Conservation (phyloP, 2,888 invertebrate species). For the Eilema depressum region DNA sequence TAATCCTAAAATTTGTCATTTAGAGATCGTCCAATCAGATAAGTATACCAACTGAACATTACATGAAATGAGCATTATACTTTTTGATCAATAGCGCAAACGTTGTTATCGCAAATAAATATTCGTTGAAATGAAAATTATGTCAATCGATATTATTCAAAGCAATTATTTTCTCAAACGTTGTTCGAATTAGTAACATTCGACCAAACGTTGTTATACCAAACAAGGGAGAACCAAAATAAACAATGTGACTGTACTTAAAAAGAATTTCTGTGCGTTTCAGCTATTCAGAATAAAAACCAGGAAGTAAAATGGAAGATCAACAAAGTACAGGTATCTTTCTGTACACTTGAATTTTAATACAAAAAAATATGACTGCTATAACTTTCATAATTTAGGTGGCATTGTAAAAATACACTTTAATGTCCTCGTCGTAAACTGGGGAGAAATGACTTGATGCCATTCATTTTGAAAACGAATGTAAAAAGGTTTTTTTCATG, state of each 20-base stretch:
- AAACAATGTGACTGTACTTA: neutral
- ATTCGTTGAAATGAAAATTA: too few species aligned
- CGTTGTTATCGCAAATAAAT: too few species aligned
- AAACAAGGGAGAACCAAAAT: too few species aligned
- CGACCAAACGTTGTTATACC: too few species aligned
- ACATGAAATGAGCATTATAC: too few species aligned
- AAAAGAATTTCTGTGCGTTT: neutral
- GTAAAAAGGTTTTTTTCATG: slow-evolving; percentile 32
- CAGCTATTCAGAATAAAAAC: neutral
- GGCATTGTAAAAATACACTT: slow-evolving; percentile 40
- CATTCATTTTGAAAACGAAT: slow-evolving; percentile 21
- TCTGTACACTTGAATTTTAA: slow-evolving; percentile 9
- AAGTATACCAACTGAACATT: too few species aligned
- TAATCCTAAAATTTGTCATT: too few species aligned
- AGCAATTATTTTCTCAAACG: too few species aligned
- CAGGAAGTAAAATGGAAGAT: neutral
- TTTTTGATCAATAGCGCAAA: too few species aligned
- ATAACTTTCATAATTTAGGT: slow-evolving; percentile 26
- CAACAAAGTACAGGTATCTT: neutral
- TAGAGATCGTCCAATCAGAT: too few species aligned
- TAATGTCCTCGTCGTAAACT: slow-evolving; percentile 40
- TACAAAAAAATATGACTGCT: slow-evolving; percentile 16
- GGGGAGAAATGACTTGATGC: slow-evolving; percentile 36
- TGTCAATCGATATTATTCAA: too few species aligned
- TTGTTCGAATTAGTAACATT: too few species aligned